Evolutionary conservation across 2,888 invertebrate species (phyloP), one percentile per base, ranked within the genome.

Genomic region (Eledona agricola): DNA sequence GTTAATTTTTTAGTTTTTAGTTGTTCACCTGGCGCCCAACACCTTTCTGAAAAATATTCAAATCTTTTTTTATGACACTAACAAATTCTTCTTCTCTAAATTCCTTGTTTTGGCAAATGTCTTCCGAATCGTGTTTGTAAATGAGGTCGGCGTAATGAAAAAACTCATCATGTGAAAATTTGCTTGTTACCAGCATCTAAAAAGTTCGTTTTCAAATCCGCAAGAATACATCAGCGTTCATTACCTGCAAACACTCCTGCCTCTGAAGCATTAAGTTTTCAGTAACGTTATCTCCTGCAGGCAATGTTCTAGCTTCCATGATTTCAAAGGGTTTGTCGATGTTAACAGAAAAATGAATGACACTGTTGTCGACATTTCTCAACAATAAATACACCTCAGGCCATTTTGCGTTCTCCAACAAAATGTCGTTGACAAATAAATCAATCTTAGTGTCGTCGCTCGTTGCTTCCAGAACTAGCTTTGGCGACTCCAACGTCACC

Each of bases 361-460:
- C 10, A 5, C 62, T 52, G n/a, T 28, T 32, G 26, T 63, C 59
- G 4, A 50, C 46, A 31, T 70, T 70, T 32, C 60, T 57, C 10
- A 67, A 42, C 3, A 49, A 43, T 4, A 62, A 37, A 19, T 47
- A 50, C 9, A 57, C 45, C 28, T 42, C 28, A 15, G 53, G 50
- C 3, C 23, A 10, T n/a, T 32, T 51, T 15, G 53, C 32, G 3
- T 47, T 34, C 16, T 57, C 47, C 1, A 65, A 34, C 3, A 62
- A 38, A 2, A 69, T 38, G 9, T 70, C 67, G 28, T 65, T 70
- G 4, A 64, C 68, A 26, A 61, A 64, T 7, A 64, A 19, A 20
- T 52, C 17, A 2, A 64, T 51, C 19, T 26, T 54, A 1, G 58
- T 43, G n/a, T 64, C 59, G 4, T 59, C 63, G 12, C 46, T 22